Evolutionary conservation across 2,113 vertebrate species (phyloP).

Genomic region (Cariama cristata): DNA sequence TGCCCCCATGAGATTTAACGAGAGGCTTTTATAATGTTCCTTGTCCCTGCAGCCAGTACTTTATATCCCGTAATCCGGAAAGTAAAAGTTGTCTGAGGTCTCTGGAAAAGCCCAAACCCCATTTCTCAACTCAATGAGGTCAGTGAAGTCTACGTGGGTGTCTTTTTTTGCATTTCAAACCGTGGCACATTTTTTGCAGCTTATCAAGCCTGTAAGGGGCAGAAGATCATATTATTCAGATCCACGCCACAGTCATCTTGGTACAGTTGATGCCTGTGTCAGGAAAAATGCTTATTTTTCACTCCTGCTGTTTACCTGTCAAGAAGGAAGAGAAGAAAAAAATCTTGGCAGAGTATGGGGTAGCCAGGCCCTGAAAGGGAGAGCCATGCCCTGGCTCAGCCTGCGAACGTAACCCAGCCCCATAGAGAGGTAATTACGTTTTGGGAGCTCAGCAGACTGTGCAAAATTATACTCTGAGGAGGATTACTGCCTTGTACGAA

Average conservation of each 20-base stretch:
- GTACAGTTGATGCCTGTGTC: neutral
- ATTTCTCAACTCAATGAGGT: neutral
- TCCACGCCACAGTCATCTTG: neutral
- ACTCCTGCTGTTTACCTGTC: neutral
- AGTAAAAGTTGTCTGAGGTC: neutral
- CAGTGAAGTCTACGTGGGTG: neutral
- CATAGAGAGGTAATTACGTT: neutral
- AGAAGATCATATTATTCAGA: neutral
- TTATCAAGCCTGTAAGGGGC: neutral
- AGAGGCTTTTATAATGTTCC: neutral
- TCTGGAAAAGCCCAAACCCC: neutral
- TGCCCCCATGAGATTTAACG: neutral
- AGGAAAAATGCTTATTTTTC: neutral
- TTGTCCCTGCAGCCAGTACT: neutral
- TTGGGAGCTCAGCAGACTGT: conserved; percentile 47
- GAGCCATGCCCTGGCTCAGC: neutral
- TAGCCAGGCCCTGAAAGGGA: neutral
- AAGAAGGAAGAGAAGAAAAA: neutral
- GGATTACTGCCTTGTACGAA: conserved; percentile 31
- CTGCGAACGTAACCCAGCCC: neutral
- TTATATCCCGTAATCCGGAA: neutral
- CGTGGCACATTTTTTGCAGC: neutral
- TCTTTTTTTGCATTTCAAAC: neutral
- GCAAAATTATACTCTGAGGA: conserved; percentile 24
- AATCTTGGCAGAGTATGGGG: neutral